Base-by-base conservation (phyloP, 2,888 invertebrate species). In the Archips xylosteana region DNA sequence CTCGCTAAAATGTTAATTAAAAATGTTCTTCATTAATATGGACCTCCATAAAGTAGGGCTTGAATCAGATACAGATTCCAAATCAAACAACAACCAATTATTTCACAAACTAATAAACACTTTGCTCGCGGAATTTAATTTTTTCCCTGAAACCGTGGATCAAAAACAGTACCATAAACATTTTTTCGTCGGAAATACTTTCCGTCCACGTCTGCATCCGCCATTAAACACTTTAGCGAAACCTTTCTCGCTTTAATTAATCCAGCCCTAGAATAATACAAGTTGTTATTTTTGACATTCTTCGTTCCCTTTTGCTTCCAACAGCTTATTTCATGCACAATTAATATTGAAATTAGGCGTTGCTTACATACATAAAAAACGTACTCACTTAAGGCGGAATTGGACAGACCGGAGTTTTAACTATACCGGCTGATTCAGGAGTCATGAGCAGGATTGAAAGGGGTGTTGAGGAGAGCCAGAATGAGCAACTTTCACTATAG, bases 171-270 rank as follows among this genome's bases (percentile, higher is more conserved):
- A 63, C 32, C 13, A 34, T 8, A 47, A 47, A 12, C 45, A 45
- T 23, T 23, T 45, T 62, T 23, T 23, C 6, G 12, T 34, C 32
- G 23, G 0, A 23, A 45, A 34, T n/a, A 12, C 13, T 47, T 47
- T 47, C 47, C 47, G 47, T 47, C 63, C 47, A 47, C 63, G 63
- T 63, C 47, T 12, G 13, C 47, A 63, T 47, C n/a, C 47, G 23
- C 32, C 47, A 47, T 47, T 63, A 32, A 45, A 32, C 32, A 4
- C 6, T 45, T 63, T 39, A 13, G 23, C 32, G n/a, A 60, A 62
- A 32, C 62, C 62, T 32, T 45, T 62, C 42, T 45, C 62, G 32
- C 12, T 62, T 45, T 62, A 62, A 62, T 62, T 62, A 62, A 45
- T 62, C 42, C 60, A 5, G 13, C 12, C 45, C 42, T 45, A 45